Evolutionary conservation across 2,888 invertebrate genomes (phyloP).

Genomic region (Stegophylla sp.): DNA sequence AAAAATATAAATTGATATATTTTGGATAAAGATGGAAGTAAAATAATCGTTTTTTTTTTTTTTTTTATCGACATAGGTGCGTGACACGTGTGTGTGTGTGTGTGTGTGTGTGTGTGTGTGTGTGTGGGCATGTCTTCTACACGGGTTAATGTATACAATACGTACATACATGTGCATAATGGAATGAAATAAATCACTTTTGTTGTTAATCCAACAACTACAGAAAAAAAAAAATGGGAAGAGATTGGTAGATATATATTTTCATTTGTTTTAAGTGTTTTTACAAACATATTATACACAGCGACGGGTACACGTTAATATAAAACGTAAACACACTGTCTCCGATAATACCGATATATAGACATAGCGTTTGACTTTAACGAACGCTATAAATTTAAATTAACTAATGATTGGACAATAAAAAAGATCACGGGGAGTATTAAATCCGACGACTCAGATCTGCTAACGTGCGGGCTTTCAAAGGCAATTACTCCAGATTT

Average conservation of each 20-base stretch:
- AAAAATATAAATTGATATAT: background rate
- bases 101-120: background rate
- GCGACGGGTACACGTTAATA: background rate
- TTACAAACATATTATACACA: background rate
- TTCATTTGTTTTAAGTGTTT: slow-evolving; percentile 46
- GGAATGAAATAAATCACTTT: slow-evolving; percentile 6
- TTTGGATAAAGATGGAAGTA: background rate
- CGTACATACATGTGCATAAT: background rate
- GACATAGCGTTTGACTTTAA: background rate
- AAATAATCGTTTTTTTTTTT: background rate
- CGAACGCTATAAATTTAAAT: slow-evolving; percentile 20
- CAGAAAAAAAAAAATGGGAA: background rate
- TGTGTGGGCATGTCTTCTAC: background rate
- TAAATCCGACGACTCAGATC: background rate
- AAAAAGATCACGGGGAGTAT: slow-evolving; percentile 7
- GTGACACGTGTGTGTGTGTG: background rate
- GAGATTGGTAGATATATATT: slow-evolving; percentile 20
- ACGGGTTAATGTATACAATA: no score
- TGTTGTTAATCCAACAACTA: slow-evolving; percentile 9
- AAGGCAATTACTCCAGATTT: background rate
- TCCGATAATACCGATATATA: background rate
- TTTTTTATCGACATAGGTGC: background rate
- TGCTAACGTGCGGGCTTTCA: background rate
- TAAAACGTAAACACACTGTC: background rate
- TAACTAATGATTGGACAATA: slow-evolving; percentile 26